Base-by-base conservation (phyloP, 2,113 vertebrate genomes). In the Siniperca chuatsi region DNA sequence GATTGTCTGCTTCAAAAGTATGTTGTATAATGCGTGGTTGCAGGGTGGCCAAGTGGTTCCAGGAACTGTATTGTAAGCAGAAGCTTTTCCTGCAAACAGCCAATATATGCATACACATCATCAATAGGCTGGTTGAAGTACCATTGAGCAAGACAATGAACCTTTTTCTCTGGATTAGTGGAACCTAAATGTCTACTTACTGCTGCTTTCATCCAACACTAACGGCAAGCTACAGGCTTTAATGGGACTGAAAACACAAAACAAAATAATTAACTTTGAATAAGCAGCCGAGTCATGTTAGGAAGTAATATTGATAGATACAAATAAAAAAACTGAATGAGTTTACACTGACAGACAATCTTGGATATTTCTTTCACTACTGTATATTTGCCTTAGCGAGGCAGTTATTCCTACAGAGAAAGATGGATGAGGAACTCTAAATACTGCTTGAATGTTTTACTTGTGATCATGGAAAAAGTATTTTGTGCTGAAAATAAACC, bases 81-180 rank as follows among this genome's bases (percentile, higher is more conserved):
- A 75, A 23, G 48, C 18, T 20, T 66, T 46, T 4, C 44, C n/a
- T 23, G 11, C 21, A 37, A 65, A 52, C 37, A 61, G 46, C 55
- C 29, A 2, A 20, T 48, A 23, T n/a, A 35, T 57, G 61, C 69
- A 62, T 62, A 80, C 54, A 58, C 52, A 54, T 72, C 75, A 68
- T 62, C 42, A 61, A 18, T 60, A 4, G 20, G n/a, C 29, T 50
- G 46, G 60, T 33, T 72, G 55, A 60, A 61, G 85, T 84, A 71
- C 64, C 66, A 37, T 50, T 62, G 78, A 90, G 78, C 76, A 87
- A 78, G 12, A 86, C 55, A 80, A 52, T 67, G 37, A 50, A 58
- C 18, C 12, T 68, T 55, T 54, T 50, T 44, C 40, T 65, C n/a
- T 37, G 29, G 37, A 18, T 54, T 50, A 72, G 67, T 68, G 71